phyloP scores from a whole-genome alignment of 2,113 vertebrate species.

The Silurus asotus region DNA sequence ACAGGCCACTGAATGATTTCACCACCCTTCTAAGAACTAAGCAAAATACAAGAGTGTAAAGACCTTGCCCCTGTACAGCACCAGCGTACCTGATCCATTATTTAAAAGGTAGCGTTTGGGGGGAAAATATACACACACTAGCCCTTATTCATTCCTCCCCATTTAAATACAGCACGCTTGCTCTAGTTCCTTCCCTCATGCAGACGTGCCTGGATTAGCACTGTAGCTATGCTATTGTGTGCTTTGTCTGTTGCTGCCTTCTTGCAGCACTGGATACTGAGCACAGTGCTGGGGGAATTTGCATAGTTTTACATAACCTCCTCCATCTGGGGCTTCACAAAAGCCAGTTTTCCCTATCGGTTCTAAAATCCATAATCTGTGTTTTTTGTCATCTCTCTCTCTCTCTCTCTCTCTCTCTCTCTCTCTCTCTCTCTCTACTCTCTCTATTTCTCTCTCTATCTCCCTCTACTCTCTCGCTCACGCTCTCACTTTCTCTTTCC shows the following conservation, averaged over 20 bases:
- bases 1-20: constrained; percentile 14
- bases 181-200: constrained; percentile 34
- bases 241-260: constrained; percentile 62
- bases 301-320: constrained; percentile 78
- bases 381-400: constrained; percentile 43
- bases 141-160: constrained; percentile 23
- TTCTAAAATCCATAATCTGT: constrained; percentile 73
- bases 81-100: constrained; percentile 50
- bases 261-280: constrained; percentile 69
- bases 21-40: constrained; percentile 22
- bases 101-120: constrained; percentile 43
- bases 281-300: constrained; percentile 67
- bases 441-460: constrained; percentile 44
- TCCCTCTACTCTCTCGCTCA: constrained; percentile 24
- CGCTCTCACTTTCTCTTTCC: constrained; percentile 27
- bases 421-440: constrained; percentile 45
- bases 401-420: constrained; percentile 50
- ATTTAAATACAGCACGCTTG: constrained; percentile 41
- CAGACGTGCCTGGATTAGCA: constrained; percentile 45
- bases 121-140: constrained; percentile 1
- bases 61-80: constrained; percentile 36
- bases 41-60: constrained; percentile 33
- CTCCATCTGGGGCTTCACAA: constrained; percentile 70
- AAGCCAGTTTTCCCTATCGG: constrained; percentile 68
- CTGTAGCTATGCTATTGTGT: constrained; percentile 52